Evolutionary conservation across 2,113 vertebrate species (phyloP), one percentile per base, ranked within the genome.

Genomic region (Aspidoscelis tigris): DNA sequence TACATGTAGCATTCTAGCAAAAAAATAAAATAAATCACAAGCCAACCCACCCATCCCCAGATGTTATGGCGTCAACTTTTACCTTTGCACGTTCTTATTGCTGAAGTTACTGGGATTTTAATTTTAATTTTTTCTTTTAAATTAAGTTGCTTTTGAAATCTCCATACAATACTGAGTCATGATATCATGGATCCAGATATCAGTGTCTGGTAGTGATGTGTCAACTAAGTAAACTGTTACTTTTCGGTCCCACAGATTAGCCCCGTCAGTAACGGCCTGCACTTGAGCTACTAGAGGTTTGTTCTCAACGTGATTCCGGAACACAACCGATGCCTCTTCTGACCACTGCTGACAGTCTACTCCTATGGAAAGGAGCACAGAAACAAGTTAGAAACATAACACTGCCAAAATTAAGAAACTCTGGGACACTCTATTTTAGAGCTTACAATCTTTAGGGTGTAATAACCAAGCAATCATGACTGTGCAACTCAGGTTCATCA

Each of bases 261-360:
- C 14, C 18, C 96, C 93, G 58, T 97, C 96, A 61, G 93, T 91
- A 68, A 98, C 92, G 3, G 96, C 87, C 87, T 98, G 95, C 83
- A 99, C 95, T 87, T 97, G 93, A 1, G 98, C 98, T 43, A 99
- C 98, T 88, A 99, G 94, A 0, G 98, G 95, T 81, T 96, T 97
- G 84, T 96, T 97, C 95, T 99, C 98, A 79, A 99, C 97, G 1
- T 99, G 97, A 92, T 97, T 98, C 85, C 98, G 96, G 94, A 99
- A 99, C 8, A 99, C 94, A 93, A 98, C 97, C 0, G 97, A 97
- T 12, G 97, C 96, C 88, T 98, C 98, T 91, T 99, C 98, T 12
- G 97, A 97, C 98, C 98, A 99, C 84, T 96, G 96, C 47, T 82
- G 91, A 78, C 89, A 96, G 47, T 94, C 95, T 81, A 98, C 93